Evolutionary conservation across 2,888 invertebrate species (phyloP), one percentile per base, ranked within the genome.

Genomic region (Dolomedes plantarius): DNA sequence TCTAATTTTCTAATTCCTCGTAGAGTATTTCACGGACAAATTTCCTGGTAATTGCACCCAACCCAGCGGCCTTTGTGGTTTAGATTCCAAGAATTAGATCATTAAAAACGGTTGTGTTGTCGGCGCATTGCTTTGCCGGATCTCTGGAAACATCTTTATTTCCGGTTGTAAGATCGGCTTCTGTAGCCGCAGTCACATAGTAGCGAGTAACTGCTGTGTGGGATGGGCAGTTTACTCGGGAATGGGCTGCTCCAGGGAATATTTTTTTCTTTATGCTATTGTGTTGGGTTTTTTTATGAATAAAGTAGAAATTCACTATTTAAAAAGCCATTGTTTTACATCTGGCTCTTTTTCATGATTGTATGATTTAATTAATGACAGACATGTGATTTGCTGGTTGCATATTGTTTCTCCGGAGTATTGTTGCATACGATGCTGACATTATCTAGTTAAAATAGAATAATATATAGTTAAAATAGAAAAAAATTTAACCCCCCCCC

Each of bases 11-110:
- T 2, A 2, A 9, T 46, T 56, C 56, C 16, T 11, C 19, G 56
- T 23, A 56, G 5, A 19, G 56, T 23, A 19, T 23, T 56, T 56
- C 23, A 23, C 1, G n/a, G 67, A 65, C 65, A 46, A 50, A 80
- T 67, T 81, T 81, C 81, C 75, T 64, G 39, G 81, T 81, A 81
- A 81, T 75, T 46, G 23, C 46, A 32, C 75, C 69, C 81, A 41
- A 64, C 56, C 81, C 81, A 75, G 74, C 23, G 13, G 56, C 56
- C 16, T 73, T 80, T 80, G 80, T 75, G 81, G 75, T 81, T 74
- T 64, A 41, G 27, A 69, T 81, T 81, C 81, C 31, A 23, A 68
- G 81, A 81, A 81, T 81, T 29, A 19, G 62, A 69, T 81, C 81
- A 81, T 81, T 81, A 75, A 80, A 81, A 67, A 56, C 50, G 68